phyloP scores from a whole-genome alignment of 2,113 vertebrate species.

The Nothoprocta perdicaria region DNA sequence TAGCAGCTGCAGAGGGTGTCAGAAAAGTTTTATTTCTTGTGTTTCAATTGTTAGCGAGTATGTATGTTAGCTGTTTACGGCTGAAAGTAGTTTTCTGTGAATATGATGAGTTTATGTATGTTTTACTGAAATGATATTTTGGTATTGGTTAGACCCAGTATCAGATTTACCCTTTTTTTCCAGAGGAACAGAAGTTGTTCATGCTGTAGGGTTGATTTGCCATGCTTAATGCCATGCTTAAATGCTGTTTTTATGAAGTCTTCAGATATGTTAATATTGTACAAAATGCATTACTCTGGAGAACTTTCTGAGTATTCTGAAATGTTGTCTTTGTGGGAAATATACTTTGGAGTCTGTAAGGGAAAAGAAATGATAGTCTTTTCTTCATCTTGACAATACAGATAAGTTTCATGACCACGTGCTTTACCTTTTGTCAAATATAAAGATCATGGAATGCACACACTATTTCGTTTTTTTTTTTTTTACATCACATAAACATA shows the following conservation, averaged over 20 bases:
- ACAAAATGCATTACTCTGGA: neutral
- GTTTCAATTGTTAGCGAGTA: neutral
- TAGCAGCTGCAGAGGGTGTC: neutral
- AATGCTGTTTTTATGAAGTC: neutral
- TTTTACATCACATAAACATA: neutral
- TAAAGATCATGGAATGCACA: neutral
- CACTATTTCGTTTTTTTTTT: neutral
- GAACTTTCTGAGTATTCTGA: neutral
- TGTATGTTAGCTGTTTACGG: too few relatives aligned
- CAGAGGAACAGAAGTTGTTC: neutral
- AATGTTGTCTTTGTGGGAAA: accelerated
- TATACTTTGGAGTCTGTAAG: neutral
- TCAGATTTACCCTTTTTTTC: neutral
- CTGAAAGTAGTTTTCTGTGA: neutral
- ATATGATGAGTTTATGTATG: neutral
- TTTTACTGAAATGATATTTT: neutral
- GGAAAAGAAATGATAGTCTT: neutral
- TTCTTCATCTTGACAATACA: neutral
- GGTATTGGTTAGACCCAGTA: neutral
- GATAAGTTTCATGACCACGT: neutral
- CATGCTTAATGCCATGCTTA: neutral
- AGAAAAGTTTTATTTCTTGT: neutral
- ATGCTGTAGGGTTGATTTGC: neutral
- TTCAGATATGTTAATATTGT: neutral
- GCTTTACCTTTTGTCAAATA: neutral